A percentile compares a stretch with the other conserved stretches of the same genome.
Conservation (phyloP, 1,140 invertebrate genomes). For the Apis cerana region DNA sequence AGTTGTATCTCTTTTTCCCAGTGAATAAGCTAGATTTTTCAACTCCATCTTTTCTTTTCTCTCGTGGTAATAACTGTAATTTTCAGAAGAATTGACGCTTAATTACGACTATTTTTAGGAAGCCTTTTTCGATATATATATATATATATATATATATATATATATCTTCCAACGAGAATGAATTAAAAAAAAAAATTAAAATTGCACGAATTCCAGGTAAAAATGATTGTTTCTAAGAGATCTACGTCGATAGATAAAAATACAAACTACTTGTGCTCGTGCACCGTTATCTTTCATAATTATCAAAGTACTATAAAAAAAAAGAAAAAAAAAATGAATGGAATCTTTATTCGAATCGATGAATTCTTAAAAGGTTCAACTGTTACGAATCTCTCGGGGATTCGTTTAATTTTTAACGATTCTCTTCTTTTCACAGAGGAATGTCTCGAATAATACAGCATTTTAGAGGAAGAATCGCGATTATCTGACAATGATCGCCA, state of each 20-base stretch:
- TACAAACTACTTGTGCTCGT: background rate
- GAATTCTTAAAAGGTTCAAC: background rate
- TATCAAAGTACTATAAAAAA: background rate
- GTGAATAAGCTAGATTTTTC: background rate
- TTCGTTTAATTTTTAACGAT: background rate
- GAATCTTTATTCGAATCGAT: background rate
- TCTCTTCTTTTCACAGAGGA: background rate
- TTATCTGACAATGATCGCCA: background rate
- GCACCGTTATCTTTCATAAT: background rate
- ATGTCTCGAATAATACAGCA: background rate
- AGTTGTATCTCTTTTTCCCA: background rate
- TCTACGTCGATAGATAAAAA: background rate
- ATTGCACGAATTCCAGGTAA: constrained; percentile 3
- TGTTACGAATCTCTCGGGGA: no score
- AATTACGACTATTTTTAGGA: background rate
- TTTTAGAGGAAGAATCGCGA: background rate
- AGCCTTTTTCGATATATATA: background rate
- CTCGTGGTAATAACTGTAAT: background rate
- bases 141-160: no score
- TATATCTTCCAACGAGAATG: background rate
- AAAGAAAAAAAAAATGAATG: background rate
- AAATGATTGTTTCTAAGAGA: background rate
- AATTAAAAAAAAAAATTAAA: background rate
- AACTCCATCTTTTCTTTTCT: background rate
- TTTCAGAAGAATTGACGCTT: background rate